Evolutionary conservation across 2,797 vertebrate genomes (phyloP), one percentile per base, ranked within the genome.

Genomic region (Takifugu ocellatus): DNA sequence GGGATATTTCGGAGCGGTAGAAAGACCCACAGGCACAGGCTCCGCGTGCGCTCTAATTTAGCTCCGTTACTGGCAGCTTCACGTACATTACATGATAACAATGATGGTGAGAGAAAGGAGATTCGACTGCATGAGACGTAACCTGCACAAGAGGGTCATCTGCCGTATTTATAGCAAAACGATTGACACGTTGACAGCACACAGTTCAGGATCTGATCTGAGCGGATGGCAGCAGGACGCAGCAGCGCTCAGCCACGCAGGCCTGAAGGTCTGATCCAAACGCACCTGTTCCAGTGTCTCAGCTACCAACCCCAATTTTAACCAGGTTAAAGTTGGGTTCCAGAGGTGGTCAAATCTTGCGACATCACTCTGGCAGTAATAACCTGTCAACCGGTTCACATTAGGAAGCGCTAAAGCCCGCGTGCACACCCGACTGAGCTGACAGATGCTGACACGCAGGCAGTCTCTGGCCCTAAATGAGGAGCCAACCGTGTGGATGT

Each of bases 51-150:
- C 71, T 82, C 63, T 84, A 86, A 87, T 90, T 77, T 76, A 81
- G 78, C 74, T 77, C 87, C 85, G 90, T 91, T 90, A 89, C 82
- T 66, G 70, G 64, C 77, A 57, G 84, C 82, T 89, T 89, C 86
- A 84, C 60, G 70, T 87, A 84, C 87, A 90, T 90, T 88, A 89
- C 81, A 84, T 74, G 75, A 84, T 67, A 81, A 74, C 82, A 84
- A 85, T 81, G 71, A 82, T 75, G 51, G 76, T 71, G 77, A 68
- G 68, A 64, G 51, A 68, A 50, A 63, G 55, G 61, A 71, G 72
- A 71, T 42, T 60, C 46, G 70, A 54, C 58, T 21, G 54, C 63
- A 78, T 63, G 72, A 63, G 72, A 79, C 84, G 75, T 75, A 66
- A 82, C 82, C 79, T 84, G 61, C 86, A 66, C 12, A 54, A 78